Base-by-base conservation (phyloP, 2,113 vertebrate genomes). In the Stegostoma tigrinum region DNA sequence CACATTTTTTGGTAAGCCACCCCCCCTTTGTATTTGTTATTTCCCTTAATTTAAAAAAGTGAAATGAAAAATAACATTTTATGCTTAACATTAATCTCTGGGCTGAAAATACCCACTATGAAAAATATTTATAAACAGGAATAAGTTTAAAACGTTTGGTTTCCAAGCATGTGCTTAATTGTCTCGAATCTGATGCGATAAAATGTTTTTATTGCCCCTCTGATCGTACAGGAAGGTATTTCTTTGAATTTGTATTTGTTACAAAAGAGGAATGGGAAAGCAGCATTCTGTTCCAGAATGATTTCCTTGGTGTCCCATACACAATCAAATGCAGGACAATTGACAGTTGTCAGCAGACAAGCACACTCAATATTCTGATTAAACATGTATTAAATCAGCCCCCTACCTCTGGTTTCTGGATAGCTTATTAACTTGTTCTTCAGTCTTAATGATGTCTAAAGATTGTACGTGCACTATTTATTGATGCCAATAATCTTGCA, bases 291-390 rank as follows among this genome's bases (percentile, higher is more conserved):
- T n/a, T 91, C 55, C 55, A 66, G 61, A 38, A 7, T 64, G 55
- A 91, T 64, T 23, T 91, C 89, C 89, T 91, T 64, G 64, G 55
- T 66, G 89, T 12, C n/a, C 89, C 55, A 91, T n/a, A 91, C 55
- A 61, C 55, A 61, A 30, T 90, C 52, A 61, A 61, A 90, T 55
- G 52, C 87, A 90, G 30, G 61, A 6, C 89, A n/a, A 91, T 64
- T 91, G 64, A n/a, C 89, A 66, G 38, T 19, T 86, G 55, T 91
- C 89, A 34, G 12, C 55, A 91, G 4, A 23, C 27, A 89, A 61
- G 48, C 0, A 21, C n/a, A 91, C 55, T 21, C 8, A 17, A 66
- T 64, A 91, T 64, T 66, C 89, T 38, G 61, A 61, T 64, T 91
- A 91, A 91, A 64, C 55, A 91, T 91, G 5, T 55, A 52, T 87